phyloP scores from a whole-genome alignment of 2,797 vertebrate genomes.

The Dipus sagitta region DNA sequence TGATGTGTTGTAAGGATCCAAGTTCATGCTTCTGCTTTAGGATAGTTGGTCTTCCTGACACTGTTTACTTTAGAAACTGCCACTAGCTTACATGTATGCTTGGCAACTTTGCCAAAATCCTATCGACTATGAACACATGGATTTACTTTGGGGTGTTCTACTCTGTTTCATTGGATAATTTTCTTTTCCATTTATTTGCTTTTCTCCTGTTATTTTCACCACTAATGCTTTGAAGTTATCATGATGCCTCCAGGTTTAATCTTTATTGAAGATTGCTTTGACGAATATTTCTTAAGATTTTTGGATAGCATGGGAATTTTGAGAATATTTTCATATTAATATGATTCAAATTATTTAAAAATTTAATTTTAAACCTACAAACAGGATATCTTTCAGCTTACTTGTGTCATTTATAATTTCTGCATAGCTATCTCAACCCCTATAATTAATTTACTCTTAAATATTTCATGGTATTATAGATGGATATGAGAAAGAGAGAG shows the following conservation, averaged over 20 bases:
- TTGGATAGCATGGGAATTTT: not conserved
- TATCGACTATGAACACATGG: too few relatives aligned
- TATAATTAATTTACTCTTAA: not conserved
- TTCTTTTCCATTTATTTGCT: not conserved
- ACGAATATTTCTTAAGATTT: not conserved
- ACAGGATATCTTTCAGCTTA: not conserved
- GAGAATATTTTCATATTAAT: not conserved
- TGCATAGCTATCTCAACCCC: not conserved
- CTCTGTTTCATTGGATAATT: not conserved
- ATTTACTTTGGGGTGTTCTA: not conserved
- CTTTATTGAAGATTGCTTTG: not conserved
- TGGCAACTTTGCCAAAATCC: not conserved
- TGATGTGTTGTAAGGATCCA: not conserved
- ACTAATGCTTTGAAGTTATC: not conserved
- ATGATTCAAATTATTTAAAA: not conserved
- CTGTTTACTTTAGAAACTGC: not conserved
- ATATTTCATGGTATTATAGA: not conserved
- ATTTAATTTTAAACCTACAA: not conserved
- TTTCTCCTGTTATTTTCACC: not conserved
- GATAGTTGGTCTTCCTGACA: not conserved
- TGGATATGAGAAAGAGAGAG: too few relatives aligned
- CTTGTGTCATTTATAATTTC: not conserved
- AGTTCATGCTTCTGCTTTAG: not conserved
- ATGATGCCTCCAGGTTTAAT: not conserved
- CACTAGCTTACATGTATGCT: not conserved